Base-by-base conservation (phyloP, 1,140 invertebrate genomes). In the Glossosoma conforme region DNA sequence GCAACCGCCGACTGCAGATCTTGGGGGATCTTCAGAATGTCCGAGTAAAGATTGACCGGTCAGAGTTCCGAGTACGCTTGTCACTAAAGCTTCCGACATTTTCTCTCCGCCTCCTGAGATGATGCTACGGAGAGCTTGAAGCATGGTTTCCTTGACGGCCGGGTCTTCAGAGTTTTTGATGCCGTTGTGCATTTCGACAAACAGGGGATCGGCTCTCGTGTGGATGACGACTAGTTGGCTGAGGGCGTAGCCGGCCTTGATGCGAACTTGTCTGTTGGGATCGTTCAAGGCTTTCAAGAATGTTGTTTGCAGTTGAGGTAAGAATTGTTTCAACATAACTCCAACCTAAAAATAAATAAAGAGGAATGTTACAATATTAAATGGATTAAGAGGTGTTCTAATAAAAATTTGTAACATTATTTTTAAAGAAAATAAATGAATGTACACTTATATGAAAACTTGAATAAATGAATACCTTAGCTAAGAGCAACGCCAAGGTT, bases 221-320 rank as follows among this genome's bases (percentile, higher is more conserved):
- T 97, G 94, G 58, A 97, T 97, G 1, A 87, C 72, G 47, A 96
- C 91, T 1, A 98, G 77, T 67, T 94, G 85, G 47, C 91, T 85
- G 1, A 97, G 73, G 20, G 93, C 94, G 42, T 78, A 77, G 0
- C 92, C 93, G 9, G 94, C 91, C 74, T 91, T 91, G 25, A 97
- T 76, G 52, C 94, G 78, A 1, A 98, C 93, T 58, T 82, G 79
- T 52, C 93, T 75, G 66, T 92, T 89, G 18, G 84, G 80, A 69
- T 98, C 96, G 68, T 88, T 87, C 14, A 97, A 74, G 2, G 94
- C 86, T 76, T 96, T 96, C 10, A 98, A 76, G 70, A 99, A 98
- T 3, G 96, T 98, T 14, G 94, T 97, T 78, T 98, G 95, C 8
- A 99, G 77, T 76, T 99, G 96, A 9, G 97, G 96, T 61, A 99